phyloP scores from a whole-genome alignment of 2,888 invertebrate species.

The Toxonevra muliebris region DNA sequence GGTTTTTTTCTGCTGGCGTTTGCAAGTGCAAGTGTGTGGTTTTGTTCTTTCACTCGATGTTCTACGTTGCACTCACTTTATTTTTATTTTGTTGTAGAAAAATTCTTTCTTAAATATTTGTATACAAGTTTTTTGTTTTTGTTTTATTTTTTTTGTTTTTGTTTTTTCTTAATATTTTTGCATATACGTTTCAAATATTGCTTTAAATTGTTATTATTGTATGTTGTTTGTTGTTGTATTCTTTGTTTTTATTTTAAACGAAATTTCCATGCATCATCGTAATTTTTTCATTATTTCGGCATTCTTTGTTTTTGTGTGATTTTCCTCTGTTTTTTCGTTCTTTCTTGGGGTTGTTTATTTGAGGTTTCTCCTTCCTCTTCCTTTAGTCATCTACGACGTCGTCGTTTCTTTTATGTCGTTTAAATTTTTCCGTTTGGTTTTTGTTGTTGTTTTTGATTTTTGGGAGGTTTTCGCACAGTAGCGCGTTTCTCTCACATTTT shows the following conservation, averaged over 20 bases:
- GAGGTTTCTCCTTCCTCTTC: neutral
- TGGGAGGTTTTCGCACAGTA: constrained; percentile 11
- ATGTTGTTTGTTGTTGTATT: constrained; percentile 1
- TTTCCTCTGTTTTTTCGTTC: no score
- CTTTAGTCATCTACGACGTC: constrained; percentile 1
- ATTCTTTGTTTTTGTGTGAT: no score
- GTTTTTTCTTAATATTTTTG: neutral
- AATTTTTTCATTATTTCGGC: constrained; percentile 3
- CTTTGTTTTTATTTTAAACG: constrained; percentile 12
- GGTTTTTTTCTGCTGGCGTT: neutral
- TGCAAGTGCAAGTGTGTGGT: neutral
- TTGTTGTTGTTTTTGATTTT: neutral
- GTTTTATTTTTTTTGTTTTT: neutral
- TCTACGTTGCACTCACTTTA: neutral
- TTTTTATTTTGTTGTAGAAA: neutral
- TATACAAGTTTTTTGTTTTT: neutral
- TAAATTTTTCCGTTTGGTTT: no score
- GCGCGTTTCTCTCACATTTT: neutral
- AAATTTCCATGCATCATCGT: constrained; percentile 25
- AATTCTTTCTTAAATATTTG: neutral
- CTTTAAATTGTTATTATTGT: neutral
- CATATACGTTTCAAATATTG: neutral
- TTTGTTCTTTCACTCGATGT: no score
- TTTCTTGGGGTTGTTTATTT: no score
- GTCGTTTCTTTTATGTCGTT: neutral